phyloP scores from a whole-genome alignment of 2,113 vertebrate genomes.

The Tauraco erythrolophus region DNA sequence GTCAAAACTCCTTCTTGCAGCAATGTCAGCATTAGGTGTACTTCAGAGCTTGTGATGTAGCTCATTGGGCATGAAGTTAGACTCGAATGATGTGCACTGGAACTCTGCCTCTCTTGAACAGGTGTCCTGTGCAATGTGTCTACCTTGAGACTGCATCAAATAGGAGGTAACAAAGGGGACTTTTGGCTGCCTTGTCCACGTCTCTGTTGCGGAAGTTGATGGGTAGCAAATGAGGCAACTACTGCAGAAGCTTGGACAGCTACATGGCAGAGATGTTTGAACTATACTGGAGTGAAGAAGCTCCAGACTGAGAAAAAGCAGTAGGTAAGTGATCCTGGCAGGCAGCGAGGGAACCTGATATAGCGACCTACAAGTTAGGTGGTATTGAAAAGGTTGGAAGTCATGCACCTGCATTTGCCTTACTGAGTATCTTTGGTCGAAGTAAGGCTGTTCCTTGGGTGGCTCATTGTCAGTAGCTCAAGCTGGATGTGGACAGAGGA shows the following conservation, averaged over 20 bases:
- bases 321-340: neutral
- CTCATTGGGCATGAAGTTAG: neutral
- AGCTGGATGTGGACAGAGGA: neutral
- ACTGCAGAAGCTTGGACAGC: neutral
- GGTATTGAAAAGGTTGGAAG: neutral
- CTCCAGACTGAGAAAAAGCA: neutral
- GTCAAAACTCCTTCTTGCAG: neutral
- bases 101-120: neutral
- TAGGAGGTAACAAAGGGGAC: accelerated
- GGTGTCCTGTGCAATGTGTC: neutral
- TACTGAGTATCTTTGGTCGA: neutral
- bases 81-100: neutral
- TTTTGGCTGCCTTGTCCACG: neutral
- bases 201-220: neutral
- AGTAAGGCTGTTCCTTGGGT: neutral
- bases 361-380: neutral
- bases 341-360: neutral
- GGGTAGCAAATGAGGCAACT: neutral
- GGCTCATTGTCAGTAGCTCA: neutral
- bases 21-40: neutral
- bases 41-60: neutral
- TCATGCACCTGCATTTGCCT: neutral
- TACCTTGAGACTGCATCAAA: neutral
- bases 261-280: neutral
- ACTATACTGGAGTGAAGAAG: neutral